Conservation (phyloP, 2,113 vertebrate genomes). For the Amphiprion percula region DNA sequence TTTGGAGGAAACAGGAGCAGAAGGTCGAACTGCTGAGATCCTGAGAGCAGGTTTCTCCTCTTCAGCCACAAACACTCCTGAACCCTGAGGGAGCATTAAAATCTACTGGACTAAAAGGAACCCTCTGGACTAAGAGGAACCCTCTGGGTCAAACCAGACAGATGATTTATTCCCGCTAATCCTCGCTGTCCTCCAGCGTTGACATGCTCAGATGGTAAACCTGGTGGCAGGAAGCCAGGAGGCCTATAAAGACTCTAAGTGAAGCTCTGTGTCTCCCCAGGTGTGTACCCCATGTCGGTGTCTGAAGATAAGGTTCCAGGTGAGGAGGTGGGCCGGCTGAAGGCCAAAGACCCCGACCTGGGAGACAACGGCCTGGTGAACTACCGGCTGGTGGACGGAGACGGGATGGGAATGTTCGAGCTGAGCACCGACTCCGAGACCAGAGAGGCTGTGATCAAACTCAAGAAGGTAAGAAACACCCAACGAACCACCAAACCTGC, state of each 20-base stretch:
- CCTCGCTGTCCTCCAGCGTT: constrained; percentile 57
- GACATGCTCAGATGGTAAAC: constrained; percentile 71
- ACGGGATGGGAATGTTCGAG: constrained; percentile 91
- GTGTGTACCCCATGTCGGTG: constrained; percentile 95
- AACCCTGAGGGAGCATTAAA: constrained; percentile 66
- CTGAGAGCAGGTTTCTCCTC: constrained; percentile 73
- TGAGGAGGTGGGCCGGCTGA: constrained; percentile 94
- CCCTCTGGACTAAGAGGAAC: too few species aligned
- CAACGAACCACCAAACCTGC: too few species aligned
- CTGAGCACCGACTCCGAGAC: constrained; percentile 94
- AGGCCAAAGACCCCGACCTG: constrained; percentile 95
- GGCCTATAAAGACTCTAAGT: constrained; percentile 27
- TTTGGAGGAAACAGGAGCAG: too few species aligned
- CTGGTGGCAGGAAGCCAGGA: constrained; percentile 49
- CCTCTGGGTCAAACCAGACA: constrained; percentile 55
- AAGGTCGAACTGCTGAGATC: constrained; percentile 57
- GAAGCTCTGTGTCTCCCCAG: constrained; percentile 69
- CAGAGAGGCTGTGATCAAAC: constrained; percentile 95
- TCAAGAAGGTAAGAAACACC: constrained; percentile 90
- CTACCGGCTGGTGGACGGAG: constrained; percentile 93
- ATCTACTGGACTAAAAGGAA: constrained; percentile 6
- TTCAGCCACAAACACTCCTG: constrained; percentile 56
- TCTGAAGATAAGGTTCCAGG: constrained; percentile 92
- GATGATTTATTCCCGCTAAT: constrained; percentile 72
- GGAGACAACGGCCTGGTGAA: constrained; percentile 95